A percentile compares a stretch with the other conserved stretches of the same genome.
Conservation (phyloP, 2,888 invertebrate genomes). For the Pseudococcus viburni region DNA sequence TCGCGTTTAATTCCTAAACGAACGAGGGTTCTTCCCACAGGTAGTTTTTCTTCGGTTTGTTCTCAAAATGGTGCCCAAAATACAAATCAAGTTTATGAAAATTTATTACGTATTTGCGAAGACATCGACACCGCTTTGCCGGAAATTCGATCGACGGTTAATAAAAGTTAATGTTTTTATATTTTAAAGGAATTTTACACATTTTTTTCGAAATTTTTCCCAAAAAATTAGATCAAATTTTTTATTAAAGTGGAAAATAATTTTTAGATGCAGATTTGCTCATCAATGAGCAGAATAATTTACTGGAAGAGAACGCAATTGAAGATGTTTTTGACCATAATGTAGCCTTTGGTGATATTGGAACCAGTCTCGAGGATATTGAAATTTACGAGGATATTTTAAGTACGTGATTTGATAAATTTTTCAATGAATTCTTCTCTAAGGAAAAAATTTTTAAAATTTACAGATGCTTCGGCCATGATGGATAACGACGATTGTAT, state of each 20-base stretch:
- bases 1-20: background rate
- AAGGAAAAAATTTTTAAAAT: background rate
- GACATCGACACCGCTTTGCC: conserved; percentile 32
- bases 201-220: background rate
- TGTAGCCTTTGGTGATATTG: background rate
- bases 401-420: background rate
- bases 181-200: background rate
- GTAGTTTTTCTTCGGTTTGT: background rate
- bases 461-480: conserved; percentile 19
- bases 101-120: conserved; percentile 62
- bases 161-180: conserved; percentile 18
- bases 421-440: background rate
- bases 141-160: conserved; percentile 51
- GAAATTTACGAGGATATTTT: conserved; percentile 8
- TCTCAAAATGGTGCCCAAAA: conserved; percentile 8
- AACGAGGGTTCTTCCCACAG: background rate
- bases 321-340: background rate
- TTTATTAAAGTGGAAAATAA: background rate
- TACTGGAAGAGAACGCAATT: background rate
- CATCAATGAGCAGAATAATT: background rate
- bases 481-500: conserved; percentile 19
- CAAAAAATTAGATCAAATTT: background rate
- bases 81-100: conserved; percentile 53
- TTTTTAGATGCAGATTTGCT: background rate
- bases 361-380: conserved; percentile 18